Base-by-base conservation (phyloP, 2,113 vertebrate species). In the Colinus virginianus region DNA sequence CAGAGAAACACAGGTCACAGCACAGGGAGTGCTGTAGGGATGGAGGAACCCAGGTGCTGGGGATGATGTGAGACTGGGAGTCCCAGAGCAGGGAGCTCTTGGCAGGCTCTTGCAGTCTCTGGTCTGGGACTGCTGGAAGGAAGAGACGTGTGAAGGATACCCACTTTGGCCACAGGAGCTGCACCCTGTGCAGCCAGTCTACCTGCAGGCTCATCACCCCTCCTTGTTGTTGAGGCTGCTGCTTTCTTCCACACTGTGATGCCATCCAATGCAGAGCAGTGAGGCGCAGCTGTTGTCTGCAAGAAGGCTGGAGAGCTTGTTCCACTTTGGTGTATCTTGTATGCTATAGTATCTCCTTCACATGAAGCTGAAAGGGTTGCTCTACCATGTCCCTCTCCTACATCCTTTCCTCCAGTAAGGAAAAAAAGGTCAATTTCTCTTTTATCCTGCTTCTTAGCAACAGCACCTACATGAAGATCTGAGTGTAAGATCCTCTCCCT, bases 381-480 rank as follows among this genome's bases (percentile, higher is more conserved):
- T 45, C 64, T 67, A 13, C 42, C 42, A 30, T 45, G 64, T n/a
- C 20, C 64, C 45, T 67, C 42, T 43, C 42, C 20, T 45, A 66
- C 20, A 32, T 32, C 8, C 42, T 21, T 7, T 45, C 64, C 42
- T 22, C 30, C 61, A 28, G 26, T 28, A 72, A 88, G 71, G 63
- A 61, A 88, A 81, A 81, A 86, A 63, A 80, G 22, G 14, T 8
- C n/a, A 23, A 9, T 72, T 62, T 75, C 18, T 62, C 75, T 76
- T 80, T 11, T 40, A 21, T 64, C 30, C 5, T 71, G 83, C 92
- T 62, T 84, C 90, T 95, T 95, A 94, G 93, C 95, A 96, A 94
- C 95, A 81, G 83, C 90, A 94, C 94, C 93, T 92, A 95, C 90
- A 82, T 8, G 13, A 90, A 93, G 86, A 91, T 90, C 87, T 94